Percentiles rank a stretch among this genome's conserved stretches.
Evolutionary conservation across 2,888 invertebrate species (phyloP).

Genomic region (Calephelis perditalis): DNA sequence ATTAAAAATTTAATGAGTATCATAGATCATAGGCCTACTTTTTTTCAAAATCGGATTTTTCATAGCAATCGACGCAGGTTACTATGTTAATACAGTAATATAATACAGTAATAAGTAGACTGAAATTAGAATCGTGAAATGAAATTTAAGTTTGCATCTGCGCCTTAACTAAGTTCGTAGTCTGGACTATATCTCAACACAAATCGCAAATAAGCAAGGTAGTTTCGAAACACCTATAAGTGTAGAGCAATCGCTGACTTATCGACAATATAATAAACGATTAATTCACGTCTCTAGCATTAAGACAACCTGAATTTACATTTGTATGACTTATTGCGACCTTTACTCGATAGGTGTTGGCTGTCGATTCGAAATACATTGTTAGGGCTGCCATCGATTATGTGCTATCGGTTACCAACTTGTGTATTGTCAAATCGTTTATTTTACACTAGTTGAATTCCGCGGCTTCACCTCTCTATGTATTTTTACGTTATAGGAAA

Average conservation of each 20-base stretch:
- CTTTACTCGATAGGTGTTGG: conserved; percentile 28
- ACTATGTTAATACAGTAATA: too few species aligned
- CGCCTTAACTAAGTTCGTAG: too few species aligned
- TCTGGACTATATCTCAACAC: background rate
- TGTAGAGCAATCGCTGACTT: conserved; percentile 10
- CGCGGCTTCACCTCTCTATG: too few species aligned
- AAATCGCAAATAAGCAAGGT: conserved; percentile 5
- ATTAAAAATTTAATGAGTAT: too few species aligned
- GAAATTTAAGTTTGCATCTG: too few species aligned
- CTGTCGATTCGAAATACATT: conserved; percentile 22
- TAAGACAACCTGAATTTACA: conserved; percentile 29
- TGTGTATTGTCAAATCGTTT: conserved; percentile 1
- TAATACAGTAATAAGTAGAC: too few species aligned
- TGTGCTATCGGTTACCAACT: background rate
- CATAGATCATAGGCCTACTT: too few species aligned
- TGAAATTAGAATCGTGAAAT: too few species aligned
- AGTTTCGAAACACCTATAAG: conserved; percentile 5
- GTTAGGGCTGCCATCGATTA: conserved; percentile 10
- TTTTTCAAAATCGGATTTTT: too few species aligned
- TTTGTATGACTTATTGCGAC: conserved; percentile 32
- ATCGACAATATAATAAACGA: conserved; percentile 18
- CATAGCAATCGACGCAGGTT: too few species aligned
- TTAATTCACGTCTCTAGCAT: conserved; percentile 30
- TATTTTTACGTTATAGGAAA: too few species aligned
- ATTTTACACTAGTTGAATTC: background rate